Percentiles rank a stretch among this genome's conserved stretches.
phyloP scores from a whole-genome alignment of 2,113 vertebrate species.

The Antidorcas marsupialis region DNA sequence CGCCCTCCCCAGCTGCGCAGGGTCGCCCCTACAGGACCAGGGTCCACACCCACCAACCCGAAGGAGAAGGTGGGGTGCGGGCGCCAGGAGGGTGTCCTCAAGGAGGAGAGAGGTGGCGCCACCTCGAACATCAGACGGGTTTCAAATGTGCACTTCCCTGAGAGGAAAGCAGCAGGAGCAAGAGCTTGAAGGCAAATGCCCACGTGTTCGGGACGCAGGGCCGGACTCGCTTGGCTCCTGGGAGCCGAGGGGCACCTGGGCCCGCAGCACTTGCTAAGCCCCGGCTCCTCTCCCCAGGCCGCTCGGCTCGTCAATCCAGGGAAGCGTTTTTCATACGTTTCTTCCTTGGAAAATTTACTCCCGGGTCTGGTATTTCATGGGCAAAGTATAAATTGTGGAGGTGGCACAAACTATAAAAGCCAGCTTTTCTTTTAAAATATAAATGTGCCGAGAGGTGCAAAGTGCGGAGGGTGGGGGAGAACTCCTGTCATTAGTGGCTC shows the following conservation, averaged over 20 bases:
- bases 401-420: slow-evolving; percentile 21
- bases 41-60: not conserved
- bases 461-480: not conserved
- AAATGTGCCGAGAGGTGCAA: slow-evolving; percentile 67
- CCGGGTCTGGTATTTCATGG: slow-evolving; percentile 57
- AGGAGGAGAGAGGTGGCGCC: not conserved
- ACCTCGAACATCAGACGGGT: not conserved
- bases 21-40: not conserved
- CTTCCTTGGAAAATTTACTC: slow-evolving; percentile 61
- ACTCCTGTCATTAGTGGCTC: not conserved
- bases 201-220: accelerated
- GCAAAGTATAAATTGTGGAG: slow-evolving; percentile 70
- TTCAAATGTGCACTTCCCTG: not conserved
- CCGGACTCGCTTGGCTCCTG: accelerated
- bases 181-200: not conserved
- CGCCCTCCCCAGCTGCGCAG: not conserved
- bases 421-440: slow-evolving; percentile 75
- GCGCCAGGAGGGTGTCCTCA: not conserved
- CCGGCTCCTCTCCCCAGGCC: not conserved
- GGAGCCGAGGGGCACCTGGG: not conserved
- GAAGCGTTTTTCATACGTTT: slow-evolving; percentile 49
- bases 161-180: not conserved
- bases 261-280: no score
- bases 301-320: not conserved
- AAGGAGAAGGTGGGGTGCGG: accelerated